Evolutionary conservation across 2,797 vertebrate species (phyloP).

Genomic region (Argentina silus): DNA sequence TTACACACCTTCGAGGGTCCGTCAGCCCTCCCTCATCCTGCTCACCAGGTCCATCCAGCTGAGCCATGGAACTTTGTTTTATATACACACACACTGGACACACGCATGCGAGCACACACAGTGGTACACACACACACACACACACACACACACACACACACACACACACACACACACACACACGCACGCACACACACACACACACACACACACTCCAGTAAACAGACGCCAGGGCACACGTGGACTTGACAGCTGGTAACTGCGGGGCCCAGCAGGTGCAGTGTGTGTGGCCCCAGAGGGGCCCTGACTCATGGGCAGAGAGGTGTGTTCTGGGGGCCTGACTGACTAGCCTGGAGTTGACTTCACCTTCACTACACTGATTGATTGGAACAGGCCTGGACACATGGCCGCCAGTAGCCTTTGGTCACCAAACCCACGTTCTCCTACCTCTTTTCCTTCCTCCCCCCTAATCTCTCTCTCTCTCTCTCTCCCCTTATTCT

Average conservation of each 20-base stretch:
- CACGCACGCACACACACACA: slow-evolving; percentile 26
- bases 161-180: slow-evolving; percentile 24
- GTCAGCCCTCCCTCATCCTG: slow-evolving; percentile 35
- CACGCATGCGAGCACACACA: slow-evolving; percentile 15
- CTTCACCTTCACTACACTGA: slow-evolving; percentile 77
- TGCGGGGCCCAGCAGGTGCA: slow-evolving; percentile 80
- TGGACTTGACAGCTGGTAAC: slow-evolving; percentile 82
- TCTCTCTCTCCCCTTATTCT: slow-evolving; percentile 21
- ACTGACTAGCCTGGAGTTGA: slow-evolving; percentile 71
- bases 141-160: slow-evolving; percentile 20
- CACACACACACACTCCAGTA: slow-evolving; percentile 42
- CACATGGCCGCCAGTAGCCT: slow-evolving; percentile 72
- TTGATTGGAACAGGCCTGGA: slow-evolving; percentile 75
- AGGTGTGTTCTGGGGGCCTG: slow-evolving; percentile 51
- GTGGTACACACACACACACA: slow-evolving; percentile 1
- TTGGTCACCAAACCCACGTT: slow-evolving; percentile 78
- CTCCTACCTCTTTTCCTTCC: neutral
- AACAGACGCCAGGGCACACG: slow-evolving; percentile 71
- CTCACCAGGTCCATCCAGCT: slow-evolving; percentile 29
- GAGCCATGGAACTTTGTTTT: slow-evolving; percentile 61
- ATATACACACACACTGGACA: neutral
- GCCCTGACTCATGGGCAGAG: slow-evolving; percentile 77
- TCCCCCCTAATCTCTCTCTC: neutral
- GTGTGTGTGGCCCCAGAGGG: slow-evolving; percentile 72
- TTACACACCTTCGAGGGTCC: slow-evolving; percentile 36